Conservation (phyloP, 2,113 vertebrate genomes). For the Anoura caudifer region DNA sequence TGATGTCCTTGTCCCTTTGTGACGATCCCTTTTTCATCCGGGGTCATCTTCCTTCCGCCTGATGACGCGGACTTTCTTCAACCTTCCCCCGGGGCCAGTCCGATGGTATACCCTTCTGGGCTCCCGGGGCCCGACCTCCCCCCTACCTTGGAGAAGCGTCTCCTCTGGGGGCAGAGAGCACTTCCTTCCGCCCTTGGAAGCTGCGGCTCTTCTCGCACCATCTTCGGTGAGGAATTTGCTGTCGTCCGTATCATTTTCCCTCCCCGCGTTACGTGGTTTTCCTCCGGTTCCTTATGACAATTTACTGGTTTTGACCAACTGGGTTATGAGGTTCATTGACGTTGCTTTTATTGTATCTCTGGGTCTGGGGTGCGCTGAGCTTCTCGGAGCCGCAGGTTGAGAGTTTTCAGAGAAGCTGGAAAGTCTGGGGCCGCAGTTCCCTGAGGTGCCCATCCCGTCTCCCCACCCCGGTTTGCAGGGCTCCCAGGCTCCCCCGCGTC, state of each 20-base stretch:
- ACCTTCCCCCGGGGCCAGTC: not conserved
- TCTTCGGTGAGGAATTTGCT: not conserved
- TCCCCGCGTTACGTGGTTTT: accelerated
- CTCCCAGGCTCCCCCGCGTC: not conserved
- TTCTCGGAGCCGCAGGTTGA: not conserved
- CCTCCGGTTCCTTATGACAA: not conserved
- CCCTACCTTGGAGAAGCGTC: not conserved
- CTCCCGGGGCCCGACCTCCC: not conserved
- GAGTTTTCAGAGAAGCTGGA: not conserved
- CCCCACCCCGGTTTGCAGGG: not conserved
- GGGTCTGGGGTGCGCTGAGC: not conserved
- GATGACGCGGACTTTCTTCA: not conserved
- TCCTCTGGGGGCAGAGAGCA: not conserved
- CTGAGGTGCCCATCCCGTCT: not conserved
- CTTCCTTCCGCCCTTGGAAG: not conserved
- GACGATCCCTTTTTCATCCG: not conserved
- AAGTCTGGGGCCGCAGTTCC: not conserved
- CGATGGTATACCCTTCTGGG: not conserved
- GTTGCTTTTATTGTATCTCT: not conserved
- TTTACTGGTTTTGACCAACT: not conserved
- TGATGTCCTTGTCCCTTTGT: not conserved
- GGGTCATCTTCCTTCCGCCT: not conserved
- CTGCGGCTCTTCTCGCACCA: not conserved
- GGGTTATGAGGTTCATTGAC: not conserved
- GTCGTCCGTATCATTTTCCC: not conserved